Evolutionary conservation across 2,888 invertebrate genomes (phyloP).

Genomic region (Geotrupes spiniger): DNA sequence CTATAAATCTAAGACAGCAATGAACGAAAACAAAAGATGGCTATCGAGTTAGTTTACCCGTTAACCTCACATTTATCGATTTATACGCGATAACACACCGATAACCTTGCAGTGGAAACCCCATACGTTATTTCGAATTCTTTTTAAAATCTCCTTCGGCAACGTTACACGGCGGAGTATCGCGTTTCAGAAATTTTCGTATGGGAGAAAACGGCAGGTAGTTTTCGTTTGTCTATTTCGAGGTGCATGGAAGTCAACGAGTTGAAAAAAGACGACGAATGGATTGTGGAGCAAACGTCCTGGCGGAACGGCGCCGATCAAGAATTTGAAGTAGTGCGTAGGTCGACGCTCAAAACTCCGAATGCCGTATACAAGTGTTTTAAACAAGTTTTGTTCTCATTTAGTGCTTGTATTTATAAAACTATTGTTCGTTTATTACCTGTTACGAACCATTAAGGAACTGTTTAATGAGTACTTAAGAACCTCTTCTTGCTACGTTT

Average conservation of each 20-base stretch:
- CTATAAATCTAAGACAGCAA: constrained; percentile 23
- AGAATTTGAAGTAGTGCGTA: not conserved
- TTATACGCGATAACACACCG: constrained; percentile 15
- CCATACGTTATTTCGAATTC: constrained; percentile 23
- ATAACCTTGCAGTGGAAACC: constrained; percentile 18
- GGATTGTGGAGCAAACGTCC: not conserved
- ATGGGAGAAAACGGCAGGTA: too few relatives aligned
- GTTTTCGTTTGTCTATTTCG: too few relatives aligned
- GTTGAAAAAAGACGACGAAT: too few relatives aligned
- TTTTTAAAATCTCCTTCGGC: constrained; percentile 16
- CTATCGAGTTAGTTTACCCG: constrained; percentile 15
- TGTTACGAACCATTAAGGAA: constrained; percentile 19
- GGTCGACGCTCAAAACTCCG: constrained; percentile 1
- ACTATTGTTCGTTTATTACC: constrained; percentile 21
- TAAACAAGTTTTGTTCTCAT: constrained; percentile 1
- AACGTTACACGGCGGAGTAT: constrained; percentile 15
- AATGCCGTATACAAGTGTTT: not conserved
- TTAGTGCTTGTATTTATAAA: constrained; percentile 6
- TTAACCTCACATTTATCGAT: constrained; percentile 14
- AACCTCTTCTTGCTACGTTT: not conserved
- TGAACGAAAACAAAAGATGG: constrained; percentile 10
- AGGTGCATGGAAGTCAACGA: too few relatives aligned
- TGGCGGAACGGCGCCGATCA: not conserved
- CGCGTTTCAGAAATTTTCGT: constrained; percentile 12
- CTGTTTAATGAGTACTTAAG: constrained; percentile 15